Base-by-base conservation (phyloP, 1,140 invertebrate species). In the Orchestia grillus region DNA sequence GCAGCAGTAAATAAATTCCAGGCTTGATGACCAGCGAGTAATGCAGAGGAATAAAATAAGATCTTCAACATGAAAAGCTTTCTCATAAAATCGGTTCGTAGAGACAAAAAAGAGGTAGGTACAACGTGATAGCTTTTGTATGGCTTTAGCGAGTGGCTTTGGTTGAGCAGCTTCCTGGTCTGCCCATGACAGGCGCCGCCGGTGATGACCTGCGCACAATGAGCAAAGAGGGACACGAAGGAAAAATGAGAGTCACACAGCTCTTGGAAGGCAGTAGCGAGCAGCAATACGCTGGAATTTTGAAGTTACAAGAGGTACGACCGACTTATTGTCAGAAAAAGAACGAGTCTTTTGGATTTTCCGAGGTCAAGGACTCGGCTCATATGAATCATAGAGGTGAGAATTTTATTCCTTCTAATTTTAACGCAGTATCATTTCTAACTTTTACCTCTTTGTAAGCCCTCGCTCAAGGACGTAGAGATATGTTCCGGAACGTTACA, bases 71-170 rank as follows among this genome's bases (percentile, higher is more conserved):
- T 23, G 62, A 36, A 77, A 23, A 28, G 36, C 36, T 15, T 3
- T 77, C 15, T 77, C 3, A 77, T 77, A 77, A 77, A 77, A 77
- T 77, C 62, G 62, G 62, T 15, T 77, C 15, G 1, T 19, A 36
- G 28, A 36, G 28, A 77, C 36, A 28, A 77, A 77, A 77, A 77
- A 36, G 28, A 15, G 28, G 47, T n/a, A n/a, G 47, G 62, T 36
- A 36, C 62, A 23, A 90, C 88, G 88, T 90, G 88, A 90, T 90
- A 90, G n/a, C 88, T 90, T 44, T 90, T 90, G 88, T 90, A 90
- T 42, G 88, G 88, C 62, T 77, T 77, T 8, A 77, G 62, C 62
- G 62, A 77, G 62, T 28, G 62, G 62, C 62, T 77, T 36, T 77
- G 62, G 62, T 77, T 77, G 62, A 77, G 28, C 11, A 77, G 62